Evolutionary conservation across 2,113 vertebrate genomes (phyloP).

Genomic region (Cyphomyrus discorhynchus): DNA sequence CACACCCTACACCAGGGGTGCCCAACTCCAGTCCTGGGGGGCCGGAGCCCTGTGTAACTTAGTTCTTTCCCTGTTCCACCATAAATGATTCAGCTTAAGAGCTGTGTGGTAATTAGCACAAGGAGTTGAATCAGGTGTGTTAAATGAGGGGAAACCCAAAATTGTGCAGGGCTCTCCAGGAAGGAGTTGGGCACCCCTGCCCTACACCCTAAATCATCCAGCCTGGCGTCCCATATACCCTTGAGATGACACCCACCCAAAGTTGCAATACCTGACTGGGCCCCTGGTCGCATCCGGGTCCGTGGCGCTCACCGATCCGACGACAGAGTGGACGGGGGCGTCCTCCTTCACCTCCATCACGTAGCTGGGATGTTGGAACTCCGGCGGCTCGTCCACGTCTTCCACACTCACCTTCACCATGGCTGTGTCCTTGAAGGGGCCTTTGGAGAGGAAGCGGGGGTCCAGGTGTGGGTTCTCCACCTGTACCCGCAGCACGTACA

Average conservation of each 20-base stretch:
- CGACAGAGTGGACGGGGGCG: conserved; percentile 59
- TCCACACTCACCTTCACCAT: conserved; percentile 77
- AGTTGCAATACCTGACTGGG: conserved; percentile 73
- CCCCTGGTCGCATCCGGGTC: conserved; percentile 79
- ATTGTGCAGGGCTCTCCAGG: no score
- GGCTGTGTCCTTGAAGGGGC: conserved; percentile 81
- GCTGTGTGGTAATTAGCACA: no score
- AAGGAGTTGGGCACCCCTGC: no score
- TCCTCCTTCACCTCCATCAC: conserved; percentile 85
- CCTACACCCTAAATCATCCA: background rate
- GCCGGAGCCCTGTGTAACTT: no score
- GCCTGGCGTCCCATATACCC: background rate
- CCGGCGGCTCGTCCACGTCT: conserved; percentile 85
- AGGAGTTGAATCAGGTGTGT: no score
- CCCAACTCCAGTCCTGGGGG: no score
- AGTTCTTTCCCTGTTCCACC: no score
- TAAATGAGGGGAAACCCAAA: no score
- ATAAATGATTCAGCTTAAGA: no score
- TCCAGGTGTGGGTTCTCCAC: conserved; percentile 78
- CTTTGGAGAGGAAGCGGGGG: conserved; percentile 73
- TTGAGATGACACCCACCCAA: background rate
- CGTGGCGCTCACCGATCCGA: conserved; percentile 76
- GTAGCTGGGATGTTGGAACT: conserved; percentile 77
- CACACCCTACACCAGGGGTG: no score
- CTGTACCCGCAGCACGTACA: conserved; percentile 80